phyloP scores from a whole-genome alignment of 2,113 vertebrate genomes.

The human region DNA sequence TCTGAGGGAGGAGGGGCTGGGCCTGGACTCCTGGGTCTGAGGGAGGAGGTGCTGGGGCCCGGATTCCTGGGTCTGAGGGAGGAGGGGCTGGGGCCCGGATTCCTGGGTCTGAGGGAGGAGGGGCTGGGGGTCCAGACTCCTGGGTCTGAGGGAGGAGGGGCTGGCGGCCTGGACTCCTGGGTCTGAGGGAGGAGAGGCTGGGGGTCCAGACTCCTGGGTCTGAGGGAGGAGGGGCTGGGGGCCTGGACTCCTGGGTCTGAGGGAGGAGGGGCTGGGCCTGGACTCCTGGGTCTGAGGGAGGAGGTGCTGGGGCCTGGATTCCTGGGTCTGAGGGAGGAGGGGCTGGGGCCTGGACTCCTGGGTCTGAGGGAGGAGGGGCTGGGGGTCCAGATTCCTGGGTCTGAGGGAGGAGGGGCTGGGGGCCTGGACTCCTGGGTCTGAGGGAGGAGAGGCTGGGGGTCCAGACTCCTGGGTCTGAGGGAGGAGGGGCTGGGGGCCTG shows the following conservation, averaged over 20 bases:
- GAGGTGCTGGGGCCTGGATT: conserved; percentile 65
- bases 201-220: background rate
- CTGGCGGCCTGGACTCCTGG: too few relatives aligned
- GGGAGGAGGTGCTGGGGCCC: too few relatives aligned
- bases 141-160: conserved; percentile 40
- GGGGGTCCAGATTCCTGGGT: too few relatives aligned
- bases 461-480: too few relatives aligned
- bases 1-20: background rate
- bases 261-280: background rate
- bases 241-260: background rate
- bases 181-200: conserved; percentile 42
- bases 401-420: too few relatives aligned
- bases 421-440: too few relatives aligned
- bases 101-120: background rate
- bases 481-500: conserved; percentile 54
- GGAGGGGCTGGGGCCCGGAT: too few relatives aligned
- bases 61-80: too few relatives aligned
- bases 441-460: conserved; percentile 13
- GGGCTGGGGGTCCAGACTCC: background rate
- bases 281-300: background rate
- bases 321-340: background rate
- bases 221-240: conserved; percentile 37
- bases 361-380: too few relatives aligned
- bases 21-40: too few relatives aligned
- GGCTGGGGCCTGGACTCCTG: too few relatives aligned